These are phyloP conservation scores for Monochamus saltuarius DNA, from an alignment of 1,140 invertebrate genomes.

Conservation along the genomic window DNA sequence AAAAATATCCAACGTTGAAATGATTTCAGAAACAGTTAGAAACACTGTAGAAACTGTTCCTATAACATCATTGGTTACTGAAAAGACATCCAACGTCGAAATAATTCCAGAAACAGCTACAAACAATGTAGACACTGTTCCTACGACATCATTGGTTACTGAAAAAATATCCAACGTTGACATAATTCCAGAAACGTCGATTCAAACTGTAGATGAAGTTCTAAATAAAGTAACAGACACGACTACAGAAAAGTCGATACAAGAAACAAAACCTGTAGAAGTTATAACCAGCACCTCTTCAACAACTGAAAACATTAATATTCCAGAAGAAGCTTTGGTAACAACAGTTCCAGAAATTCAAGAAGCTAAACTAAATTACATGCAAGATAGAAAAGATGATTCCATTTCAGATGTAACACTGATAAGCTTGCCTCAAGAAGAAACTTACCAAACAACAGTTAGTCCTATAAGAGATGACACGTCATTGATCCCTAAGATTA, in stretches of 20 bases:
- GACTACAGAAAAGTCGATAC: background rate
- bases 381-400: no score
- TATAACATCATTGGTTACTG: background rate
- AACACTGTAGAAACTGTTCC: background rate
- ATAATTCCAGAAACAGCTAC: no score
- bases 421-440: background rate
- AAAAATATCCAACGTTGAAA: background rate
- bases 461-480: slow-evolving; percentile 22
- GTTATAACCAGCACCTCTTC: background rate
- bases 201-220: background rate
- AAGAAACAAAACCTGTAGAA: background rate
- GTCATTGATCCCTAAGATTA: slow-evolving; percentile 9
- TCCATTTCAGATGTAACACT: no score
- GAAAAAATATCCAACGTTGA: background rate
- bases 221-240: background rate
- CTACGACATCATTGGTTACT: background rate
- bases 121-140: background rate
- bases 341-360: background rate
- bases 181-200: background rate
- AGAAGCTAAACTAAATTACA: no score
- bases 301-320: background rate
- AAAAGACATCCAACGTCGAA: background rate
- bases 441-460: slow-evolving; percentile 7
- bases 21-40: no score
- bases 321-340: background rate